Evolutionary conservation across 2,113 vertebrate species (phyloP).

Genomic region (Anolis sagrei): DNA sequence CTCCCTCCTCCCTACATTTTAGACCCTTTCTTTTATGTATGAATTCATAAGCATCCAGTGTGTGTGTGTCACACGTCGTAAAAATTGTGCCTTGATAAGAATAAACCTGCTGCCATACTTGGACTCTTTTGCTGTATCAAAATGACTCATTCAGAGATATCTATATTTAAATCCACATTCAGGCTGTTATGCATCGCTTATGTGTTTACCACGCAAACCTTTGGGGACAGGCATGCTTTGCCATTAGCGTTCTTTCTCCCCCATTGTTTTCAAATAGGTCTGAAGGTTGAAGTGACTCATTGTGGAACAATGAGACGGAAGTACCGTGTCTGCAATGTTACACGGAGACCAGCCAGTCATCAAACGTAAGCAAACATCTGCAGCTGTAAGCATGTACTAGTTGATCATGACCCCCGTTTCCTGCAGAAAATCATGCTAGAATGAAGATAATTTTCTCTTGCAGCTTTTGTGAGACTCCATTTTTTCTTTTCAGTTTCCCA

Average conservation of each 20-base stretch:
- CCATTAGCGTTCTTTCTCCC: constrained; percentile 36
- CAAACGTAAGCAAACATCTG: constrained; percentile 87
- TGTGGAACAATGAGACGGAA: constrained; percentile 99
- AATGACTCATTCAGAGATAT: no score
- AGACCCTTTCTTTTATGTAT: not conserved
- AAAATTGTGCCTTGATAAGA: not conserved
- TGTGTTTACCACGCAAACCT: not conserved
- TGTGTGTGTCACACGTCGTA: not conserved
- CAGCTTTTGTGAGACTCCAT: not conserved
- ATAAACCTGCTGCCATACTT: not conserved
- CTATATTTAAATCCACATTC: no score
- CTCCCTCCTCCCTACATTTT: no score
- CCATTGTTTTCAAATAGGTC: constrained; percentile 80
- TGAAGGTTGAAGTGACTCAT: constrained; percentile 99
- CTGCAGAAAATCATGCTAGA: not conserved
- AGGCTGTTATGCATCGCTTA: not conserved
- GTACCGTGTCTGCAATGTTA: constrained; percentile 98
- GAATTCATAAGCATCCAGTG: not conserved
- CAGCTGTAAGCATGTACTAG: not conserved
- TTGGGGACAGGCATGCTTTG: constrained; percentile 30
- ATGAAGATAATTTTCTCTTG: not conserved
- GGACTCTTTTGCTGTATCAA: not conserved
- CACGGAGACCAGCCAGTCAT: constrained; percentile 95
- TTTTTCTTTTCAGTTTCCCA: constrained; percentile 86
- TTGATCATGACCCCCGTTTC: not conserved